Evolutionary conservation across 2,888 invertebrate species (phyloP).

Genomic region (Deroplatys truncata): DNA sequence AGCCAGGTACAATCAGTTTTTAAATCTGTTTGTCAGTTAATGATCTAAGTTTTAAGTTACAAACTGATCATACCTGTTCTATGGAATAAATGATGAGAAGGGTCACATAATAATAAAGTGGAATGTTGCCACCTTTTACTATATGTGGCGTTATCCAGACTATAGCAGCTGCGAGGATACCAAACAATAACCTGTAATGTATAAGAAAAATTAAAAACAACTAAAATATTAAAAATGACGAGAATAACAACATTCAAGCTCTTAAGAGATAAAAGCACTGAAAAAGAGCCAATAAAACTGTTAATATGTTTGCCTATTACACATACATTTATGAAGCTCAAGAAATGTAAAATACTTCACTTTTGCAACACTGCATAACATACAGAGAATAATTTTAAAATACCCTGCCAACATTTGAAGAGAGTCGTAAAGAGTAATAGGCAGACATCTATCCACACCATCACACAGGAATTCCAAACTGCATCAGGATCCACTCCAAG

Average conservation of each 20-base stretch:
- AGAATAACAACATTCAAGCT: not conserved
- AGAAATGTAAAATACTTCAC: no score
- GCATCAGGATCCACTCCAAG: no score
- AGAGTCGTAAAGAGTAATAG: no score
- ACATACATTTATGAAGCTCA: no score
- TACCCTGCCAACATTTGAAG: no score
- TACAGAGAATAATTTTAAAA: no score
- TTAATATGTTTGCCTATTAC: no score
- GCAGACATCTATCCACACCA: no score
- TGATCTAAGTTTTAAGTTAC: not conserved
- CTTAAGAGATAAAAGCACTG: no score
- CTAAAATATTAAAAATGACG: not conserved
- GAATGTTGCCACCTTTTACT: conserved; percentile 57
- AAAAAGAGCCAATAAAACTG: no score
- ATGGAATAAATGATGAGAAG: conserved; percentile 77
- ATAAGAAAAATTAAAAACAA: not conserved
- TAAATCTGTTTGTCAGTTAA: not conserved
- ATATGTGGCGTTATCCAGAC: conserved; percentile 82
- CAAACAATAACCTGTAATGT: conserved; percentile 67
- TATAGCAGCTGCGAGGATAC: conserved; percentile 74
- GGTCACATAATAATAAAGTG: conserved; percentile 67
- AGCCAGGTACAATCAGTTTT: not conserved
- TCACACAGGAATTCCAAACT: no score
- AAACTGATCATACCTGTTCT: conserved; percentile 69
- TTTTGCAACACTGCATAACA: no score